A percentile compares a stretch with the other conserved stretches of the same genome.
phyloP scores from a whole-genome alignment of 2,113 vertebrate species.

The Leptocoma aspasia region DNA sequence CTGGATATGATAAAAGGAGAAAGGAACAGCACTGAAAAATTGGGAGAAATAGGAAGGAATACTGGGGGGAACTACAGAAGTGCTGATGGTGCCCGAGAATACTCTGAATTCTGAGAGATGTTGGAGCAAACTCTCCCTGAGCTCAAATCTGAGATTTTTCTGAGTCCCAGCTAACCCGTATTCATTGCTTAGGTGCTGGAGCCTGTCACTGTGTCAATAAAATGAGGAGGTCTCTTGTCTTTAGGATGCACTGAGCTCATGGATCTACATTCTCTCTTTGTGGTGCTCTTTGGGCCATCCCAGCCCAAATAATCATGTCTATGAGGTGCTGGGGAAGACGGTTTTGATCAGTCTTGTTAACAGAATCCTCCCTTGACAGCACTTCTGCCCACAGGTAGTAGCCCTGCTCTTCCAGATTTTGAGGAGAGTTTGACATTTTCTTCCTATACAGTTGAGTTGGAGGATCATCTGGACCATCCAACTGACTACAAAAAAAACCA shows the following conservation, averaged over 20 bases:
- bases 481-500: not conserved
- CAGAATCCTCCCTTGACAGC: not conserved
- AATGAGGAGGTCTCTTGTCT: not conserved
- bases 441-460: not conserved
- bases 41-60: not conserved
- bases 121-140: not conserved
- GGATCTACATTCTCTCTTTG: fast-evolving
- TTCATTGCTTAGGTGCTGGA: not conserved
- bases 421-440: not conserved
- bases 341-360: not conserved
- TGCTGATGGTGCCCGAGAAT: not conserved
- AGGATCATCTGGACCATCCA: not conserved
- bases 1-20: not conserved
- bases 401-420: not conserved
- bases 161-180: not conserved
- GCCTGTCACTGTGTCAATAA: not conserved
- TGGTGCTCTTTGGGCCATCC: not conserved
- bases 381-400: not conserved
- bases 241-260: not conserved
- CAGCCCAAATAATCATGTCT: not conserved
- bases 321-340: not conserved
- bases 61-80: not conserved
- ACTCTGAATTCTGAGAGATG: not conserved
- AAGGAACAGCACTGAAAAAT: not conserved
- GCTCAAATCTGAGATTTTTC: not conserved